These are phyloP conservation scores for Antheraea yamamai DNA, from an alignment of 2,888 invertebrate species.

Conservation along the genomic window DNA sequence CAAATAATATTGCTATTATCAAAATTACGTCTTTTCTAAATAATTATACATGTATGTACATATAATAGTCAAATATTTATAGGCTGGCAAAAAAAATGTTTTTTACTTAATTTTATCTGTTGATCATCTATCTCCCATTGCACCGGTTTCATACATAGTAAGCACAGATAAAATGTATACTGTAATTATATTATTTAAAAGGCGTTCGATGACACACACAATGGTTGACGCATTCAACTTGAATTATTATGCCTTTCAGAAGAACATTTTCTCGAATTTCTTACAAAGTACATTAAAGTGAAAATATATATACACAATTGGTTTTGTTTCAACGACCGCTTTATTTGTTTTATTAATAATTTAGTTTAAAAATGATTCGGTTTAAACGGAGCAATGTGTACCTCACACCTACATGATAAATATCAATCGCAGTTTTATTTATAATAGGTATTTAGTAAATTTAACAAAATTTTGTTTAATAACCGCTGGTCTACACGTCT, in stretches of 20 bases:
- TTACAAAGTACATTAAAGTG: not conserved
- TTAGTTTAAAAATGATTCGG: not conserved
- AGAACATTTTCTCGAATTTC: not conserved
- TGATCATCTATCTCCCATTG: not conserved
- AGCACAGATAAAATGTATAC: not conserved
- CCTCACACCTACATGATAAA: not conserved
- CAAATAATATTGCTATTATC: not conserved
- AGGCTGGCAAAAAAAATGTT: not conserved
- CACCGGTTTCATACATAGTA: not conserved
- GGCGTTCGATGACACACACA: not conserved
- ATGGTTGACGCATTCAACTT: not conserved
- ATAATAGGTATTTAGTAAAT: not conserved
- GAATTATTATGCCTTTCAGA: not conserved
- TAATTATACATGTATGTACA: not conserved
- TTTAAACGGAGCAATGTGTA: not conserved
- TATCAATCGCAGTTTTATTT: not conserved
- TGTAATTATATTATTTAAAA: not conserved
- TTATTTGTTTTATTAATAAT: not conserved
- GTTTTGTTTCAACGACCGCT: not conserved
- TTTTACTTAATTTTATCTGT: not conserved
- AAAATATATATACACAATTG: not conserved
- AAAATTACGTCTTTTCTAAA: not conserved
- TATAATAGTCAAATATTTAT: not conserved
- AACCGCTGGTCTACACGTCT: constrained; percentile 34
- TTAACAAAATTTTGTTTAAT: constrained; percentile 22